Evolutionary conservation across 2,113 vertebrate species (phyloP).

Genomic region (Chrysochloris asiatica): DNA sequence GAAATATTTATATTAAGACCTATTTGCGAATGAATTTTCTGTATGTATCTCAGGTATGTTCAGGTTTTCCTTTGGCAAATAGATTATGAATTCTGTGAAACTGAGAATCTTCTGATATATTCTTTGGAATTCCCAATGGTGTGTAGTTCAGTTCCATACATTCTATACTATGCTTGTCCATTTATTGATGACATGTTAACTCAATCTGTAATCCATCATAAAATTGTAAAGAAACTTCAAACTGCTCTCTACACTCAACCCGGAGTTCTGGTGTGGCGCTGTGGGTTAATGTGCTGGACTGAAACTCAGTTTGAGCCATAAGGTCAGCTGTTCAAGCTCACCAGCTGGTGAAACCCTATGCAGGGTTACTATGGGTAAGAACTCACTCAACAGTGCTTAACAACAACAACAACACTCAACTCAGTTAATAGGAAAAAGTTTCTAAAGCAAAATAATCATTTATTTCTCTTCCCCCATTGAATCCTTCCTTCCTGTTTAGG

Average conservation of each 20-base stretch:
- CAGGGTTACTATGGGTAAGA: no score
- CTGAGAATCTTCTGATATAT: background rate
- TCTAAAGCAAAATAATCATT: background rate
- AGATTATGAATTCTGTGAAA: background rate
- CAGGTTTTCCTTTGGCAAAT: background rate
- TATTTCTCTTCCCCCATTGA: background rate
- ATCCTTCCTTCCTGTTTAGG: background rate
- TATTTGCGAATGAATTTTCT: no score
- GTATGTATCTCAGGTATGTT: background rate
- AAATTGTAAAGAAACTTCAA: background rate
- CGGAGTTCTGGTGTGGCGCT: no score
- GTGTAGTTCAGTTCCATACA: background rate
- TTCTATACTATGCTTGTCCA: background rate
- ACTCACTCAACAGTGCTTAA: no score
- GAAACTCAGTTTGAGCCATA: no score
- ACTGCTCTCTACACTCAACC: background rate
- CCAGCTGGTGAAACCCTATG: no score
- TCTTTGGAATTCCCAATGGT: background rate
- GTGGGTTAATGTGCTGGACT: no score
- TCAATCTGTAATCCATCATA: background rate
- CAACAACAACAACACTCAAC: background rate
- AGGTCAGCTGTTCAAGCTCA: no score
- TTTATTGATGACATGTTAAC: slow-evolving; percentile 31
- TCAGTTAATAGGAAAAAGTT: slow-evolving; percentile 13
- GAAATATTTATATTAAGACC: background rate